Base-by-base conservation (phyloP, 2,113 vertebrate genomes). In the Nerophis lumbriciformis region DNA sequence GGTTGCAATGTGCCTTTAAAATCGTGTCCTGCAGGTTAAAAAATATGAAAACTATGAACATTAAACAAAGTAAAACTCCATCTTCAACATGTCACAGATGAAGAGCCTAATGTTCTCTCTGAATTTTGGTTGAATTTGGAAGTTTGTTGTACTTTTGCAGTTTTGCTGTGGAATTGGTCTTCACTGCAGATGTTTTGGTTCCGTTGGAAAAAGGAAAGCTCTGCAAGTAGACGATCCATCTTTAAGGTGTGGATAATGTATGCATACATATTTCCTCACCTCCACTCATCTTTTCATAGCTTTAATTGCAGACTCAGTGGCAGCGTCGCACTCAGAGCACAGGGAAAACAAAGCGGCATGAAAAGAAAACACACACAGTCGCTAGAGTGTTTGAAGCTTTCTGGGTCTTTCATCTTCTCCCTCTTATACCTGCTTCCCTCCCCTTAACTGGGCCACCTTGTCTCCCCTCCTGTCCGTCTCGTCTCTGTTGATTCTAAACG, bases 281-380 rank as follows among this genome's bases (percentile, higher is more conserved):
- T 72, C 61, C 72, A 75, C 84, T 86, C 79, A 85, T 84, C 86
- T 85, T 88, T 82, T 87, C 85, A 91, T 89, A 87, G 85, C 82
- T 80, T 89, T 92, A 91, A 92, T 92, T 90, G 89, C 80, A 90
- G 87, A 78, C 83, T 84, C 72, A 81, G 77, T 82, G 76, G 82
- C 77, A 76, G 73, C 71, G 85, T 84, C 72, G 81, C 75, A 78
- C 79, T 87, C 71, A 13, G 51, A 45, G 70, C 19, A 28, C 66
- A 80, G 67, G 44, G 79, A 87, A 87, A 90, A 87, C 86, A 83
- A 88, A 89, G 77, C 75, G 72, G 87, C 76, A 85, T 85, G 75
- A 87, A 88, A 88, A 87, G 78, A 80, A 79, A 42, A 68, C 61
- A 69, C 67, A 58, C 61, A 62, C 56, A 78, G 75, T 82, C 83